Base-by-base conservation (phyloP, 2,113 vertebrate genomes). In the Hippocampus zosterae region DNA sequence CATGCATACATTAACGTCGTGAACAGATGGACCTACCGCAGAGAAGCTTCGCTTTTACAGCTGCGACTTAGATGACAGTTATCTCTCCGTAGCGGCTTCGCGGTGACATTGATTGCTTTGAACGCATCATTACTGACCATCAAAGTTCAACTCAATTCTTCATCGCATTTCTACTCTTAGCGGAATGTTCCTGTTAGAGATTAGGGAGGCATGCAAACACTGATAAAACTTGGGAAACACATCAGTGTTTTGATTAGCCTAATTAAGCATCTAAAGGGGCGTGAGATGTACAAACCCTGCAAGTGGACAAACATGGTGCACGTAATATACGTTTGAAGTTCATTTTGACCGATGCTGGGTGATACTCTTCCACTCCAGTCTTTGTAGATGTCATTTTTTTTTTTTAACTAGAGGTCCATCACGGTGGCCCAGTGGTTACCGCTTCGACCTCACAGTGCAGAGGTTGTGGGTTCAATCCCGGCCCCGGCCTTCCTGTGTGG, bases 11-110 rank as follows among this genome's bases (percentile, higher is more conserved):
- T 77, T 62, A 73, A 69, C 10, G 55, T 46, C 67, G 78, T 84
- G 75, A 81, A 79, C 84, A 90, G 87, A 84, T 69, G 87, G 89
- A 82, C 87, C 82, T 21, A 82, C 86, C 81, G 19, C 70, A 52
- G 85, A 76, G 86, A 33, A n/a, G 66, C 76, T 86, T 82, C 89
- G 86, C 88, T 89, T 78, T 87, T 84, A 81, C 86, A 89, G 87
- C 87, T 90, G 89, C 78, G 80, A 68, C 60, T 27, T 40, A 70
- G 73, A 81, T 55, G 72, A 66, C 72, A 72, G 80, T 78, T 85
- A 81, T 23, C 23, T 8, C 23, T 18, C 13, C 21, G 19, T 44
- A 4, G 21, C 3, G 52, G n/a, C 8, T n/a, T 10, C 21, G 11
- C 52, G 52, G 52, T 23, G 72, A 65, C 80, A 80, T 72, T 71